Base-by-base conservation (phyloP, 1,140 invertebrate species). In the Hydropsyche tenuis region DNA sequence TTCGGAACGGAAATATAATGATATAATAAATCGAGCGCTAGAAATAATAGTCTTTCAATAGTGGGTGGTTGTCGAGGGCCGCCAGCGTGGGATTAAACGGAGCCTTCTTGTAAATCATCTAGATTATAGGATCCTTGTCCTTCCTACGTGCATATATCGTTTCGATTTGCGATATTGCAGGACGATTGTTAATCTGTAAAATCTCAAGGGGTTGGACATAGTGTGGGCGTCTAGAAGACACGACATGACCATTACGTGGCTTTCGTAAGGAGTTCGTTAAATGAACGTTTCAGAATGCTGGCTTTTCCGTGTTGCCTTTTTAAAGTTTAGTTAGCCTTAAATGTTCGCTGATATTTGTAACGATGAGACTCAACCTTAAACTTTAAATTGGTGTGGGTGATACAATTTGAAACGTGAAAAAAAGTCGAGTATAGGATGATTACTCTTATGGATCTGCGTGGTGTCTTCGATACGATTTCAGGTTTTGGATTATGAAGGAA, bases 281-380 rank as follows among this genome's bases (percentile, higher is more conserved):
- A 4, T 37, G 9, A 3, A 37, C 30, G 9, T n/a, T n/a, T n/a
- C 3, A 37, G 30, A 9, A 37, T 37, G 9, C 30, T 9, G 30
- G 30, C 30, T 37, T 37, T 37, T 37, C 3, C 30, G 9, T 37
- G 3, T 9, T 37, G 9, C 30, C 30, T 4, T 37, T 37, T 37
- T 37, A 37, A 9, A 37, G 30, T 37, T 37, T 4, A 4, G 30
- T 37, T 9, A 37, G 30, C 3, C 30, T 9, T 9, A n/a, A n/a
- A n/a, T n/a, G n/a, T n/a, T n/a, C n/a, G n/a, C n/a, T n/a, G n/a
- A n/a, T n/a, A n/a, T n/a, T n/a, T n/a, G n/a, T n/a, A n/a, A n/a
- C n/a, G n/a, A n/a, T 51, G 7, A 43, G 16, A 7, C 22, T 60
- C 56, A 60, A 65, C 63, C 63, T 65, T 65, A 42, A 65, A 65